Evolutionary conservation across 2,888 invertebrate genomes (phyloP).

Genomic region (Drosophila fungiperda): DNA sequence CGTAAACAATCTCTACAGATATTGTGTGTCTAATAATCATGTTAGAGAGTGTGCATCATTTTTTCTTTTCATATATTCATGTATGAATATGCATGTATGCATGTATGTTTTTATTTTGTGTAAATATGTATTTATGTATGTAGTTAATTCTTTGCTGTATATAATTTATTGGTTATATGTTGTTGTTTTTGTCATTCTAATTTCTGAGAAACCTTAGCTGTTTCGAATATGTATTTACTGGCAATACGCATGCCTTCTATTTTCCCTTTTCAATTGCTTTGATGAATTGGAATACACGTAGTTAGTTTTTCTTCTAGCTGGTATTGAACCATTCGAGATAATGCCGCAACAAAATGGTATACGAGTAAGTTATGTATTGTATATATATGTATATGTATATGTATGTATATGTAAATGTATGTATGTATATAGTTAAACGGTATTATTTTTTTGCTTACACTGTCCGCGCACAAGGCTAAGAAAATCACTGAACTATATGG

Average conservation of each 20-base stretch:
- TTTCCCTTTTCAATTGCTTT: constrained; percentile 74
- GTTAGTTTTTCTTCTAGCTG: constrained; percentile 50
- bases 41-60: constrained; percentile 34
- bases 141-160: constrained; percentile 50
- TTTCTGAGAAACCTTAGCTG: constrained; percentile 77
- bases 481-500: constrained; percentile 22
- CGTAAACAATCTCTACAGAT: constrained; percentile 50
- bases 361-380: constrained; percentile 25
- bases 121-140: constrained; percentile 27
- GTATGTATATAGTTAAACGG: constrained; percentile 31
- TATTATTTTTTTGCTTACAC: constrained; percentile 29
- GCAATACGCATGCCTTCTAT: constrained; percentile 48
- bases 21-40: constrained; percentile 61
- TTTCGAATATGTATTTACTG: constrained; percentile 69
- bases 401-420: constrained; percentile 10
- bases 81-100: neutral
- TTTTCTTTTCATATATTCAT: constrained; percentile 5
- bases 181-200: constrained; percentile 21
- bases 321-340: constrained; percentile 46
- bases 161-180: constrained; percentile 49
- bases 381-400: constrained; percentile 23
- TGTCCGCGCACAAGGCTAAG: constrained; percentile 25
- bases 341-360: constrained; percentile 59
- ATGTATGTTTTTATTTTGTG: constrained; percentile 14
- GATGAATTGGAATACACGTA: constrained; percentile 78